Conservation (phyloP, 2,113 vertebrate species). For the Antennarius striatus region DNA sequence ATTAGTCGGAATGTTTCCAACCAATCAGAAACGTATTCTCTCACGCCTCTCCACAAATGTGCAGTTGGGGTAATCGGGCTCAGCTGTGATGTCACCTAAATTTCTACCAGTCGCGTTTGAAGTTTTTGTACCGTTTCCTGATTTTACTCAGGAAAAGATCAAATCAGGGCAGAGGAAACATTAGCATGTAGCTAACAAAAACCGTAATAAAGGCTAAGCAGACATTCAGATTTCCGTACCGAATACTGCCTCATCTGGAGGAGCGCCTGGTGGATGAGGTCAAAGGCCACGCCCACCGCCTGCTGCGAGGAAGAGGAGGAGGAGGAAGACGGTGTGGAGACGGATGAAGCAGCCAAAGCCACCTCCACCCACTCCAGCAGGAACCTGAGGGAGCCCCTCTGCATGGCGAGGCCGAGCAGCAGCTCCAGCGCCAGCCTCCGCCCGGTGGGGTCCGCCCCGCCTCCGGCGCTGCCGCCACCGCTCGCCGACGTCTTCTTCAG, state of each 20-base stretch:
- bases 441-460: slow-evolving; percentile 77
- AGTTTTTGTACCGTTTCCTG: no score
- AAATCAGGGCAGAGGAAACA: neutral
- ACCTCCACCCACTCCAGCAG: slow-evolving; percentile 85
- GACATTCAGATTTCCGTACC: slow-evolving; percentile 56
- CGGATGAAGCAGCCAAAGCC: slow-evolving; percentile 75
- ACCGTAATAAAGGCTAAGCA: neutral
- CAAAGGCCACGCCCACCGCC: slow-evolving; percentile 72
- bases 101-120: no score
- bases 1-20: no score
- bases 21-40: no score
- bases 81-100: no score
- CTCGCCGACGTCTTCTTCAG: slow-evolving; percentile 81
- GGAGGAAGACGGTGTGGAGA: slow-evolving; percentile 59
- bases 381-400: slow-evolving; percentile 82
- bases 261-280: slow-evolving; percentile 80
- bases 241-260: slow-evolving; percentile 83
- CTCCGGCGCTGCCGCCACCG: slow-evolving; percentile 14
- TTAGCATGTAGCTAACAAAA: neutral
- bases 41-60: no score
- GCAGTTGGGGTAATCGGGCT: no score
- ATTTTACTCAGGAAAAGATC: no score
- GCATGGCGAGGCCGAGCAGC: slow-evolving; percentile 80
- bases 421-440: slow-evolving; percentile 80
- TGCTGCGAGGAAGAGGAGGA: slow-evolving; percentile 58